These are phyloP conservation scores for Piaya cayana DNA, from an alignment of 2,113 vertebrate genomes.

Conservation along the genomic window DNA sequence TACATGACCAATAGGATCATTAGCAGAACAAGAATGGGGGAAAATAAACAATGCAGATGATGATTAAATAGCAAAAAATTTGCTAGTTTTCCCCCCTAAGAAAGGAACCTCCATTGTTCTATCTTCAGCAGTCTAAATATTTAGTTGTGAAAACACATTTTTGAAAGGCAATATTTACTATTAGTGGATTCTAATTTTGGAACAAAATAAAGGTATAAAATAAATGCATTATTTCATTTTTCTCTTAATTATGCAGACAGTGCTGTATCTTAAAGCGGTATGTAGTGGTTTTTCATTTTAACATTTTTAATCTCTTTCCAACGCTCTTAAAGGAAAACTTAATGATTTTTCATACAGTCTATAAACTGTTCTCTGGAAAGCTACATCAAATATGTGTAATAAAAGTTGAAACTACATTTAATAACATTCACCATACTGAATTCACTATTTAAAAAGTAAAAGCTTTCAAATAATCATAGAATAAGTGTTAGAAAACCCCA, in stretches of 20 bases:
- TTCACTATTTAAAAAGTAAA: background rate
- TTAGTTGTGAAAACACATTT: background rate
- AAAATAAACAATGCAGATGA: background rate
- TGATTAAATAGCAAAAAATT: background rate
- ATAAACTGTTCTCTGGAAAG: background rate
- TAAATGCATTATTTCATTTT: background rate
- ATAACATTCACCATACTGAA: background rate
- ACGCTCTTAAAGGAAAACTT: background rate
- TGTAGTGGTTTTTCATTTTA: background rate
- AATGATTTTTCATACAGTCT: conserved; percentile 3
- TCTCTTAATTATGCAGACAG: background rate
- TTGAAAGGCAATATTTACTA: background rate
- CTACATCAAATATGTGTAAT: background rate
- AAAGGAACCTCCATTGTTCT: background rate
- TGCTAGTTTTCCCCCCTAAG: background rate
- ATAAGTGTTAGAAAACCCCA: background rate
- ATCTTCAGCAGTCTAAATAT: background rate
- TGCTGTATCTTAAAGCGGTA: background rate
- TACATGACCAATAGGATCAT: background rate
- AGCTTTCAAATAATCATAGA: background rate
- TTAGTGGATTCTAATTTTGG: background rate
- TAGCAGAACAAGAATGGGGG: background rate
- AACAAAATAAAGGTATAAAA: background rate
- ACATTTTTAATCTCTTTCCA: conserved; percentile 9
- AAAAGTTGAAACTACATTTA: conserved; percentile 3